phyloP scores from a whole-genome alignment of 2,797 vertebrate genomes.

The Muraenolepis orangiensis region DNA sequence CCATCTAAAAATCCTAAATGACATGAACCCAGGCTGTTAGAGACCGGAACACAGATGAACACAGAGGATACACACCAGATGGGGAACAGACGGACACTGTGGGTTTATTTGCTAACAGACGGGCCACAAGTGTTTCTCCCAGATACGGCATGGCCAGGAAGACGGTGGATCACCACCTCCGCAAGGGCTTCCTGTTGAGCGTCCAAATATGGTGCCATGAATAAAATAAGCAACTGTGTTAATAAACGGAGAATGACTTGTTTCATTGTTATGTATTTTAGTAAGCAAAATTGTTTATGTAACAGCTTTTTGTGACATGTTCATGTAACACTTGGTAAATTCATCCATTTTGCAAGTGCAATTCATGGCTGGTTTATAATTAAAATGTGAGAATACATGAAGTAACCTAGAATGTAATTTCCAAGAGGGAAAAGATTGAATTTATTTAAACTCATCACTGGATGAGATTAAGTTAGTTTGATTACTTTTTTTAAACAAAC shows the following conservation, averaged over 20 bases:
- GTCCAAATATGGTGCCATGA: slow-evolving; percentile 10
- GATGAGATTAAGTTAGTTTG: neutral
- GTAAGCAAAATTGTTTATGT: neutral
- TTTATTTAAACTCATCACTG: neutral
- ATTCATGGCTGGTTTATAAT: too few relatives aligned
- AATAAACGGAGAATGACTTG: neutral
- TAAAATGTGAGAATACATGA: too few relatives aligned
- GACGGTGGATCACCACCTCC: slow-evolving; percentile 59
- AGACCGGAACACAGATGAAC: neutral
- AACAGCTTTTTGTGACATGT: neutral
- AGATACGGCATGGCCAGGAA: slow-evolving; percentile 45
- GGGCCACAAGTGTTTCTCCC: slow-evolving; percentile 27
- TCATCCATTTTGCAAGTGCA: too few relatives aligned
- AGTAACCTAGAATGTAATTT: too few relatives aligned
- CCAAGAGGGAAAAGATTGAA: too few relatives aligned
- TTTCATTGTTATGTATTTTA: neutral
- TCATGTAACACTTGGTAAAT: too few relatives aligned
- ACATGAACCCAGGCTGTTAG: neutral
- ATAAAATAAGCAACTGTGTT: neutral
- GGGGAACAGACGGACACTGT: slow-evolving; percentile 37
- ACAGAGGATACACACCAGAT: neutral
- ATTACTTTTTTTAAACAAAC: neutral
- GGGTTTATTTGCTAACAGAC: slow-evolving; percentile 49
- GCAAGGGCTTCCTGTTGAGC: slow-evolving; percentile 55
- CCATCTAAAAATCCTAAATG: neutral